Evolutionary conservation across 2,113 vertebrate species (phyloP), one percentile per base, ranked within the genome.

Genomic region (Ibidorhyncha struthersii): DNA sequence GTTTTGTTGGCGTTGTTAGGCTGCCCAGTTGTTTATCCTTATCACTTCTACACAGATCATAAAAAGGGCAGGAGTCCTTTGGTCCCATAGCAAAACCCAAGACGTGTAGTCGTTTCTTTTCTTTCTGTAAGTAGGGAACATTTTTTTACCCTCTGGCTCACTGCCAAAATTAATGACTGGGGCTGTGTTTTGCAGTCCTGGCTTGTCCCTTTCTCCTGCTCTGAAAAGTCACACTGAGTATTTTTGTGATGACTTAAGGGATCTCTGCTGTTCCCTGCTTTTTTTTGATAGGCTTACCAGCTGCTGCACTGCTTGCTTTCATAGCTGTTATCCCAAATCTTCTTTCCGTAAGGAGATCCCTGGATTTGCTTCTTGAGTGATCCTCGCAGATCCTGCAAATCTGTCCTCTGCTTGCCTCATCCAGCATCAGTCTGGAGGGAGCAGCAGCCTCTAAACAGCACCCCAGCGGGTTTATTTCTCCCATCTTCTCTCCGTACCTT

Each of bases 401-500:
- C 55, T 70, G 8, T 32, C 14, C 34, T 80, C 47, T 86, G 13
- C 9, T 86, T 41, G 4, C 26, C 7, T 49, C n/a, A 8, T 2
- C 2, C 3, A 41, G 26, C 3, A 2, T 12, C 5, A 40, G 10
- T 18, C n/a, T 84, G 32, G 13, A 8, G 6, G 32, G 6, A 47
- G 22, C 19, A 91, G 7, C 11, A 55, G 10, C 13, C 22, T 52
- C 17, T 63, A 15, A 72, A n/a, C 12, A 70, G 7, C 1, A 2
- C 1, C 7, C 3, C 15, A 15, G 20, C 3, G 4, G 3, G 2
- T 40, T 82, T 82, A 25, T 27, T 80, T 62, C 13, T 89, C 4
- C 22, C 17, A 15, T 55, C 38, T 84, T 17, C 34, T 32, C 10
- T 15, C 21, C 38, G 85, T 29, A 27, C 12, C 12, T 53, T 66